Percentiles rank a stretch among this genome's conserved stretches.
phyloP scores from a whole-genome alignment of 2,113 vertebrate species.

The Irena cyanogastra region DNA sequence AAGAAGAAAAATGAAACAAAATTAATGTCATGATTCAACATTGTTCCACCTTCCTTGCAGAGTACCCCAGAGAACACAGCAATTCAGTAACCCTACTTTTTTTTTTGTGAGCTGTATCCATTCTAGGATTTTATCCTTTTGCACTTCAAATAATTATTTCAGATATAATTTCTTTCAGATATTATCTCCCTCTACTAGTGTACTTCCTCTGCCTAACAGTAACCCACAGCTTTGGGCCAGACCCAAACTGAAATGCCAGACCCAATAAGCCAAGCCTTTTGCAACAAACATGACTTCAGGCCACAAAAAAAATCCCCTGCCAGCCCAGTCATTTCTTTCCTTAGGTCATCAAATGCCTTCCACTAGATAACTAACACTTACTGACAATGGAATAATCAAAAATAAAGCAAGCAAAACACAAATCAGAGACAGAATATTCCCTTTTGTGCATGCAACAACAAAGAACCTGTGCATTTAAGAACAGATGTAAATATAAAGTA shows the following conservation, averaged over 20 bases:
- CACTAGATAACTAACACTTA: not conserved
- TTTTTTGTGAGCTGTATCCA: not conserved
- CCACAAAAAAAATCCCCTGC: not conserved
- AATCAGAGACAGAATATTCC: not conserved
- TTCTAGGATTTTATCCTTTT: not conserved
- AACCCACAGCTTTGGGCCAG: not conserved
- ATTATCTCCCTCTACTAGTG: fast-evolving
- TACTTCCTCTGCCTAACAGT: not conserved
- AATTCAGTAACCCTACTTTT: not conserved
- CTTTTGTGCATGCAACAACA: not conserved
- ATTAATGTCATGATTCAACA: not conserved
- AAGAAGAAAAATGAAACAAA: not conserved
- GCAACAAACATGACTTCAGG: not conserved
- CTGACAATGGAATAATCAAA: not conserved
- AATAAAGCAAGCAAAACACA: not conserved
- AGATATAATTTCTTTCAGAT: not conserved
- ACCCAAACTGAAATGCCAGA: not conserved
- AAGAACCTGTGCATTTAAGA: not conserved
- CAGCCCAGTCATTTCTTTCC: not conserved
- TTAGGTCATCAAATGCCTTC: not conserved
- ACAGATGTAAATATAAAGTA: not conserved
- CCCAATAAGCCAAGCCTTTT: not conserved
- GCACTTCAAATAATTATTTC: not conserved
- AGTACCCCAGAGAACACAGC: not conserved
- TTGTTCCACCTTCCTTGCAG: not conserved